Conservation (phyloP, 2,888 invertebrate species). For the Lysandra bellargus region DNA sequence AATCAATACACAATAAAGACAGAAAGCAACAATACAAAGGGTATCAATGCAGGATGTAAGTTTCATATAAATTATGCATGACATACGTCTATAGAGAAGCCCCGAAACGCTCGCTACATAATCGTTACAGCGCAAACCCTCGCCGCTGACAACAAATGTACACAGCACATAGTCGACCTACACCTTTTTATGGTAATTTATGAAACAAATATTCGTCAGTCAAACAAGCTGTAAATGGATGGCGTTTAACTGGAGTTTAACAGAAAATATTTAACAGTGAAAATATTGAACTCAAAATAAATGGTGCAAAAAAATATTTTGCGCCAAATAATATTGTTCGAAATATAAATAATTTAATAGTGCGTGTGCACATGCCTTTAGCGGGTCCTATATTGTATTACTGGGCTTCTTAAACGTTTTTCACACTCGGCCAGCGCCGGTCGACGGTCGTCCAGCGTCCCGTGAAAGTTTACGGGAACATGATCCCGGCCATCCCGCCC, state of each 20-base stretch:
- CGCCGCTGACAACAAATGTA: slow-evolving; percentile 5
- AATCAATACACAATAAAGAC: neutral
- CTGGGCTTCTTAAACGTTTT: slow-evolving; percentile 25
- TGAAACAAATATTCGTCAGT: slow-evolving; percentile 27
- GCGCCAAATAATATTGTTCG: neutral
- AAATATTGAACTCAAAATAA: neutral
- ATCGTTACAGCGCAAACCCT: slow-evolving; percentile 7
- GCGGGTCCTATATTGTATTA: neutral
- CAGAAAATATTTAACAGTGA: neutral
- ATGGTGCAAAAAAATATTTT: neutral
- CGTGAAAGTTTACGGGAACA: slow-evolving; percentile 73
- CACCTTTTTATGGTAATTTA: slow-evolving; percentile 22
- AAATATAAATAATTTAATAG: neutral
- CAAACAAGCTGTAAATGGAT: neutral
- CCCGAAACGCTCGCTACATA: slow-evolving; percentile 25
- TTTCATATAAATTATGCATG: slow-evolving; percentile 23
- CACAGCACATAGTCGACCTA: slow-evolving; percentile 5
- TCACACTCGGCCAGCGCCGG: neutral
- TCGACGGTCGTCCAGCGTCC: slow-evolving; percentile 64
- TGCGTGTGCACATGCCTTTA: neutral
- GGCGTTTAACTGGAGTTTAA: neutral
- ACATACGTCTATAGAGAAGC: slow-evolving; percentile 20
- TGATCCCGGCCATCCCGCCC: slow-evolving; percentile 60
- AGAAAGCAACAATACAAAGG: slow-evolving; percentile 6
- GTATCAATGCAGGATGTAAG: slow-evolving; percentile 11